Base-by-base conservation (phyloP, 2,888 invertebrate species). In the Leptinotarsa rubiginosa region DNA sequence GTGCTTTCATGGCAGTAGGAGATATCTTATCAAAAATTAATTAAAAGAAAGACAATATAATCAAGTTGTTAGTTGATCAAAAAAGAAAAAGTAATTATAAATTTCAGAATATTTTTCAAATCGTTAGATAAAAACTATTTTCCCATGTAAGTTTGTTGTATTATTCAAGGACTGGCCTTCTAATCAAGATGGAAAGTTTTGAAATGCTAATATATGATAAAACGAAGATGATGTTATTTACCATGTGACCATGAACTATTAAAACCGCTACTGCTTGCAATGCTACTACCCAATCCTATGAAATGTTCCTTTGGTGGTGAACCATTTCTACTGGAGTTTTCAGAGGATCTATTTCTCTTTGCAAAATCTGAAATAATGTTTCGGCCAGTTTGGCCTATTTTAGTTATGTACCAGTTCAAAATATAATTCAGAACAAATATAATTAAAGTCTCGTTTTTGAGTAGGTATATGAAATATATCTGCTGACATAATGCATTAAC, bases 311-410 rank as follows among this genome's bases (percentile, higher is more conserved):
- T 79, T 64, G 71, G 68, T 22, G 83, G 78, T 15, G 79, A 68
- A 70, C 77, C 73, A 59, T 70, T 54, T 68, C 75, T 64, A 67
- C 75, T 81, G 41, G 82, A 70, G 70, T 82, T 79, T 71, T 86
- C 86, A 3, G 83, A 82, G 3, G 85, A 84, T 77, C 84, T 86
- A 71, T 83, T 85, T 62, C 83, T 78, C 73, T 82, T 84, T 4
- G 84, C 83, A 76, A 82, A 86, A 81, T 87, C 86, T 86, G 84
- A 74, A 85, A 85, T 76, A 81, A 66, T 74, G 54, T 56, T 59
- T 16, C 70, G 76, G 64, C 78, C 78, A 66, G 59, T 77, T 70
- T 68, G 77, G 77, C 78, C 78, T 79, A 71, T 75, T 79, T 75
- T 54, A 77, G 66, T 76, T 74, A 70, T 62, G 66, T 50, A 69